phyloP scores from a whole-genome alignment of 2,888 invertebrate genomes.

The Cephus pygmeus region DNA sequence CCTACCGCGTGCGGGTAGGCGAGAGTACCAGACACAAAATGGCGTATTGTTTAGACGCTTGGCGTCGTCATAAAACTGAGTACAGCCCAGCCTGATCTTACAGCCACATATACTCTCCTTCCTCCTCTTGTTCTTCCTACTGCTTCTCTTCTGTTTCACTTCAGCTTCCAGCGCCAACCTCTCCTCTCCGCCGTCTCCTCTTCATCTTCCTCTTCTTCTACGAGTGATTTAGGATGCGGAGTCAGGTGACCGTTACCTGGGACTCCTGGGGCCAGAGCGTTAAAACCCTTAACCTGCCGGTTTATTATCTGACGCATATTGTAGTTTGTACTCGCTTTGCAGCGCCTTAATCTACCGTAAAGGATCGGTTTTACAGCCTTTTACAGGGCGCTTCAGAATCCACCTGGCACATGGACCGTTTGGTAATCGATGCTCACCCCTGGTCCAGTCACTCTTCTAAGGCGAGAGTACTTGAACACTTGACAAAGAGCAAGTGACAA shows the following conservation, averaged over 20 bases:
- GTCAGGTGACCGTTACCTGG: conserved; percentile 29
- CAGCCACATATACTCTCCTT: background rate
- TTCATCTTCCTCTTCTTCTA: background rate
- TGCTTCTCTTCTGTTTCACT: background rate
- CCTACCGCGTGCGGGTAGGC: background rate
- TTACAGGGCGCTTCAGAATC: conserved; percentile 25
- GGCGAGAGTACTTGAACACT: background rate
- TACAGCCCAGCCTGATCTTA: background rate
- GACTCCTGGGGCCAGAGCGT: conserved; percentile 7
- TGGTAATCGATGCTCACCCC: conserved; percentile 3
- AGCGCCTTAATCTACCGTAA: conserved; percentile 42
- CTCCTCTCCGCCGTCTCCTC: background rate
- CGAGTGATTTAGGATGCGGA: conserved; percentile 28
- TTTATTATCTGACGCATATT: conserved; percentile 45
- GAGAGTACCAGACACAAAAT: background rate
- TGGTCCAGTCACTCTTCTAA: background rate
- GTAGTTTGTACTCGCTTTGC: conserved; percentile 35
- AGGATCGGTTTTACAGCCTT: conserved; percentile 39
- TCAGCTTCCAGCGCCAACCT: background rate
- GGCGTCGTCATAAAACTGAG: conserved; percentile 1
- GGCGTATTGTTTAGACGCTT: background rate
- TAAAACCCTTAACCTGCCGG: conserved; percentile 43
- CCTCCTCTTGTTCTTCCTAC: background rate
- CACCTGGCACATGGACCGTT: conserved; percentile 27
- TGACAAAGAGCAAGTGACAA: background rate